Evolutionary conservation across 2,888 invertebrate species (phyloP).

Genomic region (Ormia ochracea): DNA sequence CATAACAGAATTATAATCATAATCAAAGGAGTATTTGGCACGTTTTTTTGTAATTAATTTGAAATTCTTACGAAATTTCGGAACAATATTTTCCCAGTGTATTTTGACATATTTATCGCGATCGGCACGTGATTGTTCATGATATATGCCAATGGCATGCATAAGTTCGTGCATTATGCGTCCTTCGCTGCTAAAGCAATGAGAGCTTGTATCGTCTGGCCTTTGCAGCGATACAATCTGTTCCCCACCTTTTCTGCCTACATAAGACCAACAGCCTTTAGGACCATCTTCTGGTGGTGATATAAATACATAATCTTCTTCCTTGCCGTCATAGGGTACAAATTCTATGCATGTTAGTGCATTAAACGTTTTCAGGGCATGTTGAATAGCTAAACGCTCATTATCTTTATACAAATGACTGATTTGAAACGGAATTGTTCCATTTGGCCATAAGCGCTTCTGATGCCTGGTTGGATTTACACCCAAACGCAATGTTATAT

Average conservation of each 20-base stretch:
- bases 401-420: constrained; percentile 78
- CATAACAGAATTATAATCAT: constrained; percentile 88
- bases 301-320: constrained; percentile 81
- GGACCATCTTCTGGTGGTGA: constrained; percentile 82
- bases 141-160: constrained; percentile 89
- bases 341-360: constrained; percentile 83
- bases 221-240: constrained; percentile 84
- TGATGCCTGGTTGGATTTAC: constrained; percentile 82
- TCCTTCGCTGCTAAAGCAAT: constrained; percentile 83
- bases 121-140: constrained; percentile 87
- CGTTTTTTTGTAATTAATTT: constrained; percentile 81
- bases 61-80: constrained; percentile 81
- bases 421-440: constrained; percentile 82
- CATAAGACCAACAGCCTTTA: constrained; percentile 86
- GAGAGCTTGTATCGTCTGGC: constrained; percentile 80
- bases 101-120: constrained; percentile 81
- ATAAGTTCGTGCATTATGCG: constrained; percentile 88
- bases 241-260: constrained; percentile 84
- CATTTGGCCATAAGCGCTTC: constrained; percentile 81
- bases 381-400: constrained; percentile 80
- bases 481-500: constrained; percentile 81
- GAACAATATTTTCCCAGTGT: constrained; percentile 80
- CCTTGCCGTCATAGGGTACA: constrained; percentile 81
- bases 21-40: constrained; percentile 83
- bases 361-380: constrained; percentile 80